Evolutionary conservation across 2,113 vertebrate genomes (phyloP).

Genomic region (Empidonax alnorum): DNA sequence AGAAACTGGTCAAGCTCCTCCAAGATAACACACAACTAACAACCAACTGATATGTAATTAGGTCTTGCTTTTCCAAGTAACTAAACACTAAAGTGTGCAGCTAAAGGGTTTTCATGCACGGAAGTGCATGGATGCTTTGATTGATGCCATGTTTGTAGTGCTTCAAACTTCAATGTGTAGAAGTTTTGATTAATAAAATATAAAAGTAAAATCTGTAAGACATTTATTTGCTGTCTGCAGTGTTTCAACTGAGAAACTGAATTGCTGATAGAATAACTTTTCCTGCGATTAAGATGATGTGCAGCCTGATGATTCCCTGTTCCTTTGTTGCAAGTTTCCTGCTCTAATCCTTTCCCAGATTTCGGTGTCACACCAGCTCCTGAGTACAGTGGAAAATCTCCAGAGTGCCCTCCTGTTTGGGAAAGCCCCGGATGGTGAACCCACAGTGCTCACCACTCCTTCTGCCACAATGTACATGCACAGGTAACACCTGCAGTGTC

Average conservation of each 20-base stretch:
- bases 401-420: slow-evolving; percentile 85
- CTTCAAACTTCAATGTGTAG: not conserved
- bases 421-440: slow-evolving; percentile 73
- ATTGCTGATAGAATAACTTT: not conserved
- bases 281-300: not conserved
- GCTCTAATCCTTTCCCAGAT: slow-evolving; percentile 43
- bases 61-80: not conserved
- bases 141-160: not conserved
- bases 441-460: slow-evolving; percentile 76
- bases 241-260: not conserved
- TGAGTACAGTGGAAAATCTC: slow-evolving; percentile 80
- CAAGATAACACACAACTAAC: not conserved
- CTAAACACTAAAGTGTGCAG: not conserved
- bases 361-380: slow-evolving; percentile 70
- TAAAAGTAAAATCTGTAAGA: not conserved
- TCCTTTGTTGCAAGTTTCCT: not conserved
- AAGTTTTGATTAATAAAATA: not conserved
- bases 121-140: not conserved
- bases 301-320: not conserved
- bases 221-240: not conserved
- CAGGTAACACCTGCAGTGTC: slow-evolving; percentile 77
- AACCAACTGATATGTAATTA: not conserved
- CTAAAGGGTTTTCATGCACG: not conserved
- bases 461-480: slow-evolving; percentile 87
- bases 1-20: not conserved